phyloP scores from a whole-genome alignment of 2,113 vertebrate species.

The Ceratotherium simum region DNA sequence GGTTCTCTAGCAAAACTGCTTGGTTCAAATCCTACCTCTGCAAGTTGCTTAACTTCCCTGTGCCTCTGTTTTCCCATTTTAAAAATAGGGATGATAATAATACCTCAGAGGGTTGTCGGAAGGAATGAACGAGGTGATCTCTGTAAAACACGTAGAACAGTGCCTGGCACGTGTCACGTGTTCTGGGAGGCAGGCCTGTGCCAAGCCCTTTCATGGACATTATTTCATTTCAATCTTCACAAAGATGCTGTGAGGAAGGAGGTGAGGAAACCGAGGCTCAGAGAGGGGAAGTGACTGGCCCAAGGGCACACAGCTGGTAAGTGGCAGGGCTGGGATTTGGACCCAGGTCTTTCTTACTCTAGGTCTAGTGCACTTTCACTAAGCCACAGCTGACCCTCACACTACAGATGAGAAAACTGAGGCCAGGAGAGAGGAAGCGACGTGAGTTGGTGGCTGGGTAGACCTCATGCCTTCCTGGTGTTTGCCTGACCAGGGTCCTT shows the following conservation, averaged over 20 bases:
- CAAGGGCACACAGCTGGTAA: conserved; percentile 77
- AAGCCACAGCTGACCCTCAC: background rate
- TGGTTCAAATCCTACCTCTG: conserved; percentile 9
- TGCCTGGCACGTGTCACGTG: background rate
- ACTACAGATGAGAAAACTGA: conserved; percentile 25
- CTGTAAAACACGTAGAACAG: background rate
- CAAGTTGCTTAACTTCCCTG: conserved; percentile 32
- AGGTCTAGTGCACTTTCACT: conserved; percentile 38
- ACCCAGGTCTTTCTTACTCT: conserved; percentile 67
- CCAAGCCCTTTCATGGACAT: conserved; percentile 71
- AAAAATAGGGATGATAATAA: background rate
- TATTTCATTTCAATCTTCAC: conserved; percentile 82
- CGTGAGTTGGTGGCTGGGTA: background rate
- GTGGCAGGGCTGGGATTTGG: conserved; percentile 74
- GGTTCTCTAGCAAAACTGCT: background rate
- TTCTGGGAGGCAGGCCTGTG: conserved; percentile 73
- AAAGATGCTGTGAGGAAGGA: conserved; percentile 82
- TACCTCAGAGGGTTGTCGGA: conserved; percentile 26
- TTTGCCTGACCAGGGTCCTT: background rate
- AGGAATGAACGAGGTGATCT: conserved; percentile 42
- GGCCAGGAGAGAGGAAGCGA: background rate
- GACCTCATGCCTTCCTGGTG: background rate
- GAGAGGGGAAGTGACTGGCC: conserved; percentile 77
- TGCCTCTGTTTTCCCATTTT: conserved; percentile 29
- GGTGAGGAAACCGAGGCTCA: conserved; percentile 79